Conservation (phyloP, 64 coral and sea anemone species). For the Stichodactyla helianthus region DNA sequence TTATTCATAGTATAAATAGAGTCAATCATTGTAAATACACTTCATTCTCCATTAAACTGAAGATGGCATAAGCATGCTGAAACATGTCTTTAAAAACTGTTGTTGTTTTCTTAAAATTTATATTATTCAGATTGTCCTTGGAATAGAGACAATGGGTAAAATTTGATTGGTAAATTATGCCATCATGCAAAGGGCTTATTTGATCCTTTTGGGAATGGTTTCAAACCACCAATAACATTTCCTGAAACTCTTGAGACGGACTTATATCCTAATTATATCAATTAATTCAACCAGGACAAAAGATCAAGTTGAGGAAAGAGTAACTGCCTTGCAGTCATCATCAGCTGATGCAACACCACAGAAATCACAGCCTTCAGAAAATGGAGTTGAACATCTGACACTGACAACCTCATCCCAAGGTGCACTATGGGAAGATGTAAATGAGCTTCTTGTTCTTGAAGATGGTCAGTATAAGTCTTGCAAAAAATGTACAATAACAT, state of each 20-base stretch:
- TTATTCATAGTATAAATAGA: too few relatives aligned
- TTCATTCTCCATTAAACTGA: too few relatives aligned
- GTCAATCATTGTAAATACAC: too few relatives aligned
- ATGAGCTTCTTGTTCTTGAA: constrained; percentile 79
- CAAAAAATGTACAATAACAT: neutral
- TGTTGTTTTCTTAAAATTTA: too few relatives aligned
- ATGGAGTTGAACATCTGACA: constrained; percentile 40
- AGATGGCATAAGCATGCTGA: too few relatives aligned
- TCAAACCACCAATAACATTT: neutral
- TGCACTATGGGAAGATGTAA: constrained; percentile 69
- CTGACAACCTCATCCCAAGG: constrained; percentile 19
- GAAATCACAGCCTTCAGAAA: constrained; percentile 3
- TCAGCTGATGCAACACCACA: neutral
- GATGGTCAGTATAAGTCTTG: neutral
- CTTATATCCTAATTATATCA: neutral
- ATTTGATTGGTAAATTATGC: too few relatives aligned
- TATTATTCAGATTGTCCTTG: too few relatives aligned
- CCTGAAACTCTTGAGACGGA: neutral
- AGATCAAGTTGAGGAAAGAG: constrained; percentile 76
- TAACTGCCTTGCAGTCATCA: constrained; percentile 24
- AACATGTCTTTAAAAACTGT: too few relatives aligned
- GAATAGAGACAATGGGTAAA: too few relatives aligned
- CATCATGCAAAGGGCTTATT: too few relatives aligned
- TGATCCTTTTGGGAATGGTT: too few relatives aligned
- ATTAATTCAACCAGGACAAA: constrained; percentile 42